These are phyloP conservation scores for Schizothorax lantsangensis DNA, from an alignment of 2,797 vertebrate genomes.

Conservation along the genomic window DNA sequence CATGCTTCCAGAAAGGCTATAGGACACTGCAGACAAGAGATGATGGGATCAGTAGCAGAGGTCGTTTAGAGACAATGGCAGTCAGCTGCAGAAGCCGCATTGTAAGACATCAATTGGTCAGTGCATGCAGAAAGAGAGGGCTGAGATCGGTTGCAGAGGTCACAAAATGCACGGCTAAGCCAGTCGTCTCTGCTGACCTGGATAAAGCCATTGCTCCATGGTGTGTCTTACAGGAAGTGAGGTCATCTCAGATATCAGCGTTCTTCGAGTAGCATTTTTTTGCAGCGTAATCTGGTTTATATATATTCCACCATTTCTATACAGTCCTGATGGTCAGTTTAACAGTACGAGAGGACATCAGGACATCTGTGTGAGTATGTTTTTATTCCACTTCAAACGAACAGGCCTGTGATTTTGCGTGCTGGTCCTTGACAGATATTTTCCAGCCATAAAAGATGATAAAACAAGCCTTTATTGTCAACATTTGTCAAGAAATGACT, in stretches of 20 bases:
- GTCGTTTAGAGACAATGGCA: conserved; percentile 48
- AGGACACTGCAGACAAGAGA: conserved; percentile 39
- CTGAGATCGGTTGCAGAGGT: conserved; percentile 67
- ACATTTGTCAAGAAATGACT: conserved; percentile 15
- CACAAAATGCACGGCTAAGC: conserved; percentile 56
- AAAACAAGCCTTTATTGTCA: conserved; percentile 41
- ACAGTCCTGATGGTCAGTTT: neutral
- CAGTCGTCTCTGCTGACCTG: conserved; percentile 45
- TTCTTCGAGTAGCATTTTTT: conserved; percentile 31
- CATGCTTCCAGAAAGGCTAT: conserved; percentile 32
- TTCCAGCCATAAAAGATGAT: conserved; percentile 24
- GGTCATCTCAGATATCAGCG: conserved; percentile 34
- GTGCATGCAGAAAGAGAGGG: neutral
- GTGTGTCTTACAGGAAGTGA: conserved; percentile 50
- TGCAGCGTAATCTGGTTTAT: conserved; percentile 22
- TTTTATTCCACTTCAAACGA: conserved; percentile 4
- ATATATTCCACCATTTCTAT: conserved; percentile 11
- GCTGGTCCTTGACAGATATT: conserved; percentile 1
- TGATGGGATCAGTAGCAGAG: conserved; percentile 48
- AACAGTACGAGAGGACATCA: neutral
- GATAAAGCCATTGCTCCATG: conserved; percentile 51
- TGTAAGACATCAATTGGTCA: conserved; percentile 41
- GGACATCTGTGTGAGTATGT: neutral
- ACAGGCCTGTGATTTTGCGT: neutral
- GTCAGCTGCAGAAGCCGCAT: conserved; percentile 61